Conservation (phyloP, 2,113 vertebrate species). For the Cryptotis parvus region DNA sequence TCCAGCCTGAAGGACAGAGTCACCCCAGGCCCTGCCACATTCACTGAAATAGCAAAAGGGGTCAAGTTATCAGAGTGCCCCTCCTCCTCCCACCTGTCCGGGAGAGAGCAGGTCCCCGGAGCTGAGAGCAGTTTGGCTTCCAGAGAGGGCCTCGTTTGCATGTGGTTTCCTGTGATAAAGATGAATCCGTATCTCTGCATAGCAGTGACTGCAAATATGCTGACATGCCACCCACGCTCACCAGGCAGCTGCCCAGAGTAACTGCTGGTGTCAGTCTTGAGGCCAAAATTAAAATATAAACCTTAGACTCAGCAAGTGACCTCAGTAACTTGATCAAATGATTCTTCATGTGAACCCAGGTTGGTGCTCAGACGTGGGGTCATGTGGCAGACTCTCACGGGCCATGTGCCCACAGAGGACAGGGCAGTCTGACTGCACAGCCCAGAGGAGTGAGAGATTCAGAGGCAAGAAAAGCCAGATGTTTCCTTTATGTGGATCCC, state of each 20-base stretch:
- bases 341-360: not conserved
- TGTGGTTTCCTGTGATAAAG: not conserved
- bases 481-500: not conserved
- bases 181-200: not conserved
- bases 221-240: not conserved
- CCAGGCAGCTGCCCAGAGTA: not conserved
- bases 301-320: not conserved
- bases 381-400: too few species aligned
- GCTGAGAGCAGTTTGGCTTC: not conserved
- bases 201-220: not conserved
- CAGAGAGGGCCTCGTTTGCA: not conserved
- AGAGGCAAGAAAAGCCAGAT: not conserved
- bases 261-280: not conserved
- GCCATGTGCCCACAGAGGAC: not conserved
- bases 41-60: too few species aligned
- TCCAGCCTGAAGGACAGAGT: not conserved
- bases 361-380: too few species aligned
- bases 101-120: too few species aligned
- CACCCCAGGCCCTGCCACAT: not conserved
- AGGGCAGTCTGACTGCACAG: not conserved
- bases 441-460: not conserved
- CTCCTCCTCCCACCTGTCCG: too few species aligned
- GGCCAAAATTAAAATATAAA: conserved; percentile 44
- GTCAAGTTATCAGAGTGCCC: too few species aligned
- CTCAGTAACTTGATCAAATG: conserved; percentile 35